Evolutionary conservation across 1,140 invertebrate genomes (phyloP).

Genomic region (Octopus sinensis): DNA sequence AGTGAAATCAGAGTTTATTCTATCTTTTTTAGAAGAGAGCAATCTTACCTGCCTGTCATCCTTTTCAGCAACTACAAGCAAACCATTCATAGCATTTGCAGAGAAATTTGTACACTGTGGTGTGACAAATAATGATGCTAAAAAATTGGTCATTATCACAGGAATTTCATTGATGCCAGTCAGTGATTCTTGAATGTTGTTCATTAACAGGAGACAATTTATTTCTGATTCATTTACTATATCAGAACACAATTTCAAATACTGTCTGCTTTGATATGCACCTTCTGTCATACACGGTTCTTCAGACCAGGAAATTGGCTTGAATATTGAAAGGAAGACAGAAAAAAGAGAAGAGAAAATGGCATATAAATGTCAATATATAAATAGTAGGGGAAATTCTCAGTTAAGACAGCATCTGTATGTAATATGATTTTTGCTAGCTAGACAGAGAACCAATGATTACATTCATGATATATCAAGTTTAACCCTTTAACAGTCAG

Average conservation of each 20-base stretch:
- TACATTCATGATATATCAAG: too few species aligned
- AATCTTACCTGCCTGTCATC: constrained; percentile 29
- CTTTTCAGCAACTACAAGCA: constrained; percentile 26
- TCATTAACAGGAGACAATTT: constrained; percentile 18
- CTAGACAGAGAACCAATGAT: too few species aligned
- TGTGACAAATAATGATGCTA: constrained; percentile 26
- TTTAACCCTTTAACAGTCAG: too few species aligned
- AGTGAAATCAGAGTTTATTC: background rate
- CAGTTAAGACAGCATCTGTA: too few species aligned
- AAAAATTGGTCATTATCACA: constrained; percentile 22
- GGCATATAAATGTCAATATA: too few species aligned
- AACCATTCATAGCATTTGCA: constrained; percentile 15
- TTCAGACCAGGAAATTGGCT: too few species aligned
- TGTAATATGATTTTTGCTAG: too few species aligned
- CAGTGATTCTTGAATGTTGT: constrained; percentile 22
- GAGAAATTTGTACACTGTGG: constrained; percentile 14
- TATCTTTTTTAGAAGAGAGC: background rate
- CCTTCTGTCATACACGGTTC: background rate
- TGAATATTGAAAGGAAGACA: too few species aligned
- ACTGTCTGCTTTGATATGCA: constrained; percentile 12
- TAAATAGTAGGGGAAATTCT: too few species aligned
- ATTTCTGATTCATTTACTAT: background rate
- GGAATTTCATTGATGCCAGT: constrained; percentile 21
- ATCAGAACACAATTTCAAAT: constrained; percentile 11
- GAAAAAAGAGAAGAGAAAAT: too few species aligned